Evolutionary conservation across 2,888 invertebrate species (phyloP), one percentile per base, ranked within the genome.

Genomic region (Agonopterix arenella): DNA sequence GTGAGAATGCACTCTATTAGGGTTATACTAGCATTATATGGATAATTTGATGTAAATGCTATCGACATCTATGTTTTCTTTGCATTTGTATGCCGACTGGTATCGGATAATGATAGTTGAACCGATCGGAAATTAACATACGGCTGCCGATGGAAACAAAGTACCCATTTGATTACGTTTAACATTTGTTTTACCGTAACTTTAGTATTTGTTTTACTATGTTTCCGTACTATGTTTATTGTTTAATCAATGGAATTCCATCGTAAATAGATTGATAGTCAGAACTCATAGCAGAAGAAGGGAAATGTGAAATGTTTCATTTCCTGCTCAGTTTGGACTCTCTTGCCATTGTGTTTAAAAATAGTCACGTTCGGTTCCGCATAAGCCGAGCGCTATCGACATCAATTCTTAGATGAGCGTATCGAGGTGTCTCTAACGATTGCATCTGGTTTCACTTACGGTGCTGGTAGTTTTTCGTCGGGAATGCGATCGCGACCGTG

Each of bases 401-500:
- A 49, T 49, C 44, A 46, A 47, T 49, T 38, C 42, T 38, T 28
- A 11, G 44, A 43, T 46, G 43, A 13, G 45, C 44, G 44, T 52
- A 48, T 53, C 52, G 52, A 47, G 54, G 58, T 59, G 57, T 59
- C 59, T 54, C 61, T 59, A 57, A 55, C 57, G 59, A 65, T 60
- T 48, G 53, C 62, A 63, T 68, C 66, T 63, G 64, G 66, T 70
- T 70, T 70, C 68, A 79, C 71, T 79, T 73, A 77, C 75, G 68
- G 73, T 76, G 70, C 65, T 64, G 64, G 58, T 55, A 59, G 74
- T 81, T 81, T 79, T 80, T 79, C 71, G 67, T 60, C 63, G 70
- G 64, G 72, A 71, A 75, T 68, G 64, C 68, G 70, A 73, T 28
- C 28, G 60, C 61, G 59, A 57, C 67, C 70, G 76, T 70, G 72